Base-by-base conservation (phyloP, 2,888 invertebrate species). In the Shargacucullia verbasci region DNA sequence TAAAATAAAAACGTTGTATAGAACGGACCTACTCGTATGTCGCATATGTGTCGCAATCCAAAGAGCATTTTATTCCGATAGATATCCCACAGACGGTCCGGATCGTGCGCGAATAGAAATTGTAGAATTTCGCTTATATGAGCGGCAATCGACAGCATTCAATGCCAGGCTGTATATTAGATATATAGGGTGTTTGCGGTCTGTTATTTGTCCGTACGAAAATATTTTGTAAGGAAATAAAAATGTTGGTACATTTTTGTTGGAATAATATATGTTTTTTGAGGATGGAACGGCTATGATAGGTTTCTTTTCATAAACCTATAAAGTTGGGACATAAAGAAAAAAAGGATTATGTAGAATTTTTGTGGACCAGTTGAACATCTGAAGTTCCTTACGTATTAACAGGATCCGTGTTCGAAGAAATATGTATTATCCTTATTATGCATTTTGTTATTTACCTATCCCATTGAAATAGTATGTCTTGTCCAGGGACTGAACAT, bases 61-160 rank as follows among this genome's bases (percentile, higher is more conserved):
- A 39, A 68, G 52, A 69, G 50, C 39, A 62, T 72, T 69, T 62
- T 65, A 64, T 69, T 64, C 59, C 59, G 60, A 73, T 59, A 67
- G 59, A 69, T 66, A 71, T 55, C 37, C 41, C 45, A 46, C 41
- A 59, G 46, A 59, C 46, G 49, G 39, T 44, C 34, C 46, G 57
- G 60, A 66, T 78, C 66, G 62, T 43, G 29, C 46, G 59, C 46
- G 77, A 78, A 77, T 76, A 73, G 76, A 71, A 78, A 77, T 78
- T 46, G 78, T 64, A 59, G 62, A 60, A 68, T 73, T 73, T 59
- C 57, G 61, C 49, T 61, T 52, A 62, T 68, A 71, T 55, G 69
- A 71, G 58, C 57, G 61, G 37, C 70, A 58, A 62, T 59, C 48
- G 64, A 68, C 60, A 57, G 49, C 63, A 53, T 62, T 68, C 53